These are phyloP conservation scores for Oreochromis grahami DNA, from an alignment of 2,797 vertebrate genomes.

Conservation along the genomic window DNA sequence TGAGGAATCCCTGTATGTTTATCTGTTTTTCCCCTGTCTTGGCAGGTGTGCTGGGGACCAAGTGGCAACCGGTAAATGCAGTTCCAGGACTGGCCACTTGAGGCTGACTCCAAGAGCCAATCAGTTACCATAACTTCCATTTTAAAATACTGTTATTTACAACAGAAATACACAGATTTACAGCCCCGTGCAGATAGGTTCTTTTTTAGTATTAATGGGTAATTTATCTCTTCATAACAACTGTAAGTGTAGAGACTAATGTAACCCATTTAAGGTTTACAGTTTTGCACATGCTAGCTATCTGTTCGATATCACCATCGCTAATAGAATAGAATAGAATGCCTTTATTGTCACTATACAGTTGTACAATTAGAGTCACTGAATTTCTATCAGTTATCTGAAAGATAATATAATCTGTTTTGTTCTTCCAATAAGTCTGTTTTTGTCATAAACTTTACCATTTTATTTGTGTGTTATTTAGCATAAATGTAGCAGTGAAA, in stretches of 20 bases:
- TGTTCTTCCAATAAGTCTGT: not conserved
- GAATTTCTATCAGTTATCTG: not conserved
- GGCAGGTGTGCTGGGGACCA: not conserved
- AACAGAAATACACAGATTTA: not conserved
- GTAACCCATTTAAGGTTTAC: not conserved
- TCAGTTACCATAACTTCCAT: not conserved
- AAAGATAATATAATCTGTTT: not conserved
- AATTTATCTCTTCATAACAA: not conserved
- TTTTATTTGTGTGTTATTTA: not conserved
- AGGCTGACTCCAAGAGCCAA: not conserved
- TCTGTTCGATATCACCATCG: not conserved
- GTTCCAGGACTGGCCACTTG: not conserved
- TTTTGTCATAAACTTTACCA: not conserved
- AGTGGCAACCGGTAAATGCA: rapidly evolving
- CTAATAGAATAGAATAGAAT: not conserved
- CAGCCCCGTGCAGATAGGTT: not conserved
- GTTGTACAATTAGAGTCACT: not conserved
- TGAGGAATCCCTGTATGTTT: not conserved
- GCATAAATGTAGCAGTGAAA: not conserved
- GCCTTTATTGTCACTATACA: too few relatives aligned
- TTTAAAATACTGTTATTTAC: not conserved
- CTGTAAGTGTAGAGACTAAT: not conserved
- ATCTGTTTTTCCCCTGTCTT: not conserved
- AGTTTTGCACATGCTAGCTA: not conserved
- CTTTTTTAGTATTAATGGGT: not conserved